phyloP scores from a whole-genome alignment of 2,888 invertebrate species.

The Heliconius erato region DNA sequence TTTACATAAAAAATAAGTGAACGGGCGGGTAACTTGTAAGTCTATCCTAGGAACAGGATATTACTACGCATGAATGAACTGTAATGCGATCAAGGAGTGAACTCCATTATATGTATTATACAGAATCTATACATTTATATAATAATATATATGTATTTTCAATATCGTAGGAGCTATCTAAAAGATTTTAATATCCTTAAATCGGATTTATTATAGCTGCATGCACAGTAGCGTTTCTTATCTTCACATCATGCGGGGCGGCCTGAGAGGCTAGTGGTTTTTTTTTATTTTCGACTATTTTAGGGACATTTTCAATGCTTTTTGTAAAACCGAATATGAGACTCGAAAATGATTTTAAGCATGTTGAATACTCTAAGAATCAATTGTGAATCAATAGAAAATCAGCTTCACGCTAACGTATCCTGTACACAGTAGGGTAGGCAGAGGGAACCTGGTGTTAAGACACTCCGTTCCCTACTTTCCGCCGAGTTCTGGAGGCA shows the following conservation, averaged over 20 bases:
- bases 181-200: not conserved
- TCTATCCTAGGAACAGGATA: constrained; percentile 26
- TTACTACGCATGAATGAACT: constrained; percentile 34
- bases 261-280: not conserved
- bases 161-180: not conserved
- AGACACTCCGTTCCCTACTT: too few relatives aligned
- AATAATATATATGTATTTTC: not conserved
- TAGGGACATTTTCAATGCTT: not conserved
- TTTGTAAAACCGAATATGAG: too few relatives aligned
- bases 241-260: not conserved
- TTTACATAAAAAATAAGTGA: constrained; percentile 5
- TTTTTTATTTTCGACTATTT: not conserved
- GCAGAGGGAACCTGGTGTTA: too few relatives aligned
- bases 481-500: too few relatives aligned
- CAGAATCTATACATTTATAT: not conserved
- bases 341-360: too few relatives aligned
- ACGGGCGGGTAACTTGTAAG: constrained; percentile 18
- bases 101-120: constrained; percentile 7
- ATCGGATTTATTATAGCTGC: not conserved
- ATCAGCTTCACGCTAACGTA: too few relatives aligned
- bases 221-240: not conserved
- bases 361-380: too few relatives aligned
- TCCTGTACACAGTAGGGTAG: too few relatives aligned
- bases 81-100: constrained; percentile 37
- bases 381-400: too few relatives aligned